A percentile compares a stretch with the other conserved stretches of the same genome.
Conservation (phyloP, 2,797 vertebrate genomes). For the Anas georgica region DNA sequence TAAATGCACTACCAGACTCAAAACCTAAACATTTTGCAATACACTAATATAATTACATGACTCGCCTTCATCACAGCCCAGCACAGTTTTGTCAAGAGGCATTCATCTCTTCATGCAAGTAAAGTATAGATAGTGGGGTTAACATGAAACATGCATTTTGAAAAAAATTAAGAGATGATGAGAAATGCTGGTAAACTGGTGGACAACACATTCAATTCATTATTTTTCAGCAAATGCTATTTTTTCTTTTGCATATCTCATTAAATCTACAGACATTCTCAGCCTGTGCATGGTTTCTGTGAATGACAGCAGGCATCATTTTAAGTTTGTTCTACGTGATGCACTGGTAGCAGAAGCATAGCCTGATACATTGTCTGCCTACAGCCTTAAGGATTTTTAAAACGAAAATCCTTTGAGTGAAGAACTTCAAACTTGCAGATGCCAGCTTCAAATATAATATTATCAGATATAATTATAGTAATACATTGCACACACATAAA, state of each 20-base stretch:
- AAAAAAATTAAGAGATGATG: neutral
- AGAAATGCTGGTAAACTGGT: neutral
- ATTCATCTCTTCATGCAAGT: neutral
- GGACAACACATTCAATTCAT: neutral
- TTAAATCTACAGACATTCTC: neutral
- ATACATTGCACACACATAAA: neutral
- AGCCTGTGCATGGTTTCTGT: neutral
- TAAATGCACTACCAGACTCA: neutral
- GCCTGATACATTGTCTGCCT: neutral
- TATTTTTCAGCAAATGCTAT: neutral
- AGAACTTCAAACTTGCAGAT: neutral
- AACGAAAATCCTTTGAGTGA: neutral
- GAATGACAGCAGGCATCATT: neutral
- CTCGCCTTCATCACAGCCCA: neutral
- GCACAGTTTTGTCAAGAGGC: neutral
- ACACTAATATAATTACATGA: neutral
- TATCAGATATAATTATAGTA: neutral
- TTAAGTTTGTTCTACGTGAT: neutral
- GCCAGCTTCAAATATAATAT: neutral
- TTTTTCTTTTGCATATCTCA: neutral
- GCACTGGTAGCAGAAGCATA: neutral
- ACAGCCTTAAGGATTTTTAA: neutral
- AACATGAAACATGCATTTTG: neutral
- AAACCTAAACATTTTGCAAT: neutral
- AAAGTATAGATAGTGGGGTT: neutral